Evolutionary conservation across 2,888 invertebrate species (phyloP).

Genomic region (Odontothrips loti): DNA sequence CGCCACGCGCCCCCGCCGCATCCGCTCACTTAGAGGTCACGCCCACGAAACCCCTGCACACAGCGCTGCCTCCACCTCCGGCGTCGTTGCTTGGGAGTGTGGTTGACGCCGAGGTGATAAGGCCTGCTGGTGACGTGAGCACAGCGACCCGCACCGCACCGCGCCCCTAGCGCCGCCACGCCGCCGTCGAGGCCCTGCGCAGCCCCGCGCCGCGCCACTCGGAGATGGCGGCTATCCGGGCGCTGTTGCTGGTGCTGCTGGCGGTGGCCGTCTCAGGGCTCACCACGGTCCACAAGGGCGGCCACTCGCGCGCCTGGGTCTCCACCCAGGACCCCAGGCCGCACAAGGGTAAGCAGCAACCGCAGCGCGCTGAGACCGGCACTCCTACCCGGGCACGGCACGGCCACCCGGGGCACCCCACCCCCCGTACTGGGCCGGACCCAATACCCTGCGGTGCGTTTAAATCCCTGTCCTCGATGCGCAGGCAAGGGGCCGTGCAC

Average conservation of each 20-base stretch:
- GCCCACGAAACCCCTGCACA: too few species aligned
- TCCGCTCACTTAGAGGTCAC: too few species aligned
- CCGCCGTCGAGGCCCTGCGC: background rate
- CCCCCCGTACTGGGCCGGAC: too few species aligned
- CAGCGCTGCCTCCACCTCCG: background rate
- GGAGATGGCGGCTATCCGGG: background rate
- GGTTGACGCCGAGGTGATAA: too few species aligned
- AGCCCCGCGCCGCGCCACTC: background rate
- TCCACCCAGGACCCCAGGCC: background rate
- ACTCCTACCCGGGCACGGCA: too few species aligned
- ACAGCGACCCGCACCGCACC: background rate
- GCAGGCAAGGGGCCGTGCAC: background rate
- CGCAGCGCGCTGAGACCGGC: too few species aligned
- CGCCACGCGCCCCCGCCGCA: background rate
- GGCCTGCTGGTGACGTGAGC: background rate
- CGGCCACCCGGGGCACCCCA: too few species aligned
- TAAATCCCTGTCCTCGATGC: background rate
- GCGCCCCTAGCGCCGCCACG: background rate
- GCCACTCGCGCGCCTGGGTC: background rate
- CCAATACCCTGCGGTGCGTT: too few species aligned
- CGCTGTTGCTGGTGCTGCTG: background rate
- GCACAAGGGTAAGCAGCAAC: background rate
- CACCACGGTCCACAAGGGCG: background rate
- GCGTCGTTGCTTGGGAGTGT: background rate
- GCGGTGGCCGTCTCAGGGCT: background rate